A percentile compares a stretch with the other conserved stretches of the same genome.
Conservation (phyloP, 2,888 invertebrate species). For the Lochmaea capreae region DNA sequence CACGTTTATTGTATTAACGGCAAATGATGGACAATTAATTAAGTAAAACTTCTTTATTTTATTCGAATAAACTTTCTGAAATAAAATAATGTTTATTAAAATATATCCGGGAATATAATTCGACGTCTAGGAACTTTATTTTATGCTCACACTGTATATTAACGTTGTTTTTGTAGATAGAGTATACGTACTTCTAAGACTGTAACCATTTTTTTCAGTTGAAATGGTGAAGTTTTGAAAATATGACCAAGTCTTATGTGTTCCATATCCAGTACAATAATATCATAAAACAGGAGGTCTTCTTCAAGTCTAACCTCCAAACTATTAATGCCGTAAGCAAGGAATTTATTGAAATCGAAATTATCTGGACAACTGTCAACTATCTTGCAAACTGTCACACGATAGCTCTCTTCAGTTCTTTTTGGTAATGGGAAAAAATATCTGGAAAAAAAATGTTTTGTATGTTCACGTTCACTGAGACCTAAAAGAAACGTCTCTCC, state of each 20-base stretch:
- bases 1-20: conserved; percentile 58
- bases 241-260: conserved; percentile 62
- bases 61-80: conserved; percentile 35
- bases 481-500: no score
- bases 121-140: background rate
- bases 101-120: background rate
- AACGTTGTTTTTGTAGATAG: no score
- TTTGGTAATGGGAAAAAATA: conserved; percentile 66
- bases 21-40: conserved; percentile 43
- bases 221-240: conserved; percentile 63
- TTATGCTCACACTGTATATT: background rate
- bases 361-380: conserved; percentile 45
- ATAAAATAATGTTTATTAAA: background rate
- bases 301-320: conserved; percentile 65
- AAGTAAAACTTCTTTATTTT: conserved; percentile 23
- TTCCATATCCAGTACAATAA: conserved; percentile 66
- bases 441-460: conserved; percentile 54
- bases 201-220: conserved; percentile 64
- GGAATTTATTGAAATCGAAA: conserved; percentile 60
- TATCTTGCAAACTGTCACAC: conserved; percentile 66
- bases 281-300: conserved; percentile 65
- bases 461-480: background rate
- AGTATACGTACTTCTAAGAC: conserved; percentile 63
- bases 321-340: conserved; percentile 65
- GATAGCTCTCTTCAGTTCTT: conserved; percentile 63